Evolutionary conservation across 1,140 invertebrate genomes (phyloP).

Genomic region (Lucilia sericata): DNA sequence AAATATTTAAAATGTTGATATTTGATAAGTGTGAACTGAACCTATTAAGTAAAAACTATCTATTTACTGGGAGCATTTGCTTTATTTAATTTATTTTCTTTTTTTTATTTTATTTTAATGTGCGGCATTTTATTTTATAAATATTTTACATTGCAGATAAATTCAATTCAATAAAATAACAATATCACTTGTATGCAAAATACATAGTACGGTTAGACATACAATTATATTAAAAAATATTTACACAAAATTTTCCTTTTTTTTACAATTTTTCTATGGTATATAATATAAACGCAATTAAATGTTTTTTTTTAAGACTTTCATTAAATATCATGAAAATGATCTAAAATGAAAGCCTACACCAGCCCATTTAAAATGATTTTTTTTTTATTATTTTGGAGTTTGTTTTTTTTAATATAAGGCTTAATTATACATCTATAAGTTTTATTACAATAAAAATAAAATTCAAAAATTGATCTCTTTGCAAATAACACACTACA

Average conservation of each 20-base stretch:
- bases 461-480: constrained; percentile 49
- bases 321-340: constrained; percentile 17
- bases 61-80: not conserved
- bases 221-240: not conserved
- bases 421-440: not conserved
- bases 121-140: not conserved
- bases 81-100: no score
- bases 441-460: constrained; percentile 14
- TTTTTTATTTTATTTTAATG: not conserved
- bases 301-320: constrained; percentile 28
- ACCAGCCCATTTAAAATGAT: constrained; percentile 57
- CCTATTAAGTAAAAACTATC: not conserved
- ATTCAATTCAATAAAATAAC: constrained; percentile 1
- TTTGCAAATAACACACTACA: constrained; percentile 35
- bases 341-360: constrained; percentile 53
- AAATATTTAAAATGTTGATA: no score
- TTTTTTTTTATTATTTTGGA: not conserved
- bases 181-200: constrained; percentile 6
- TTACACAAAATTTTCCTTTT: not conserved
- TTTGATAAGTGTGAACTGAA: no score
- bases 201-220: not conserved
- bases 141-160: not conserved
- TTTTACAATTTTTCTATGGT: not conserved
- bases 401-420: not conserved
- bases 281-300: not conserved